Percentiles rank a stretch among this genome's conserved stretches.
These are phyloP conservation scores for Coelopa pilipes DNA, from an alignment of 2,888 invertebrate genomes.

Conservation along the genomic window DNA sequence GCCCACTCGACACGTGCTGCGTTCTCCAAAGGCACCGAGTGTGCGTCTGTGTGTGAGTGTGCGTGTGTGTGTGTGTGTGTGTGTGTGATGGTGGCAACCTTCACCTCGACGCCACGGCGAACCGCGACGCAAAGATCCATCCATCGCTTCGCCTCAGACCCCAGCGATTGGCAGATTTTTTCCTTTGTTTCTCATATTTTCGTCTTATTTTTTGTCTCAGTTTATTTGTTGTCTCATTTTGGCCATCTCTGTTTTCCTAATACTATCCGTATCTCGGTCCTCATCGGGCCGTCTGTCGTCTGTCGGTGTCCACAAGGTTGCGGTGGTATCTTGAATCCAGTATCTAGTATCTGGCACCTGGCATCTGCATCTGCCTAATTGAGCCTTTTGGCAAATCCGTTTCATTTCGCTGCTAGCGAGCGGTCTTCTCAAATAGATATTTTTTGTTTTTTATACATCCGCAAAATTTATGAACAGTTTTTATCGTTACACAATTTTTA, in stretches of 20 bases:
- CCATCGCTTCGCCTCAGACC: not conserved
- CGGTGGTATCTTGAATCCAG: too few relatives aligned
- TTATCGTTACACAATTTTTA: too few relatives aligned
- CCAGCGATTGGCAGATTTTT: not conserved
- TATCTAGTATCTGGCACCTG: too few relatives aligned
- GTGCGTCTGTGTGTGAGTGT: not conserved
- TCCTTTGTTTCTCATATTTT: not conserved
- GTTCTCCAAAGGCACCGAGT: not conserved
- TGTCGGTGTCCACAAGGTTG: too few relatives aligned
- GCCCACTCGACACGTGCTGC: not conserved
- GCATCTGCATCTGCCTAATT: too few relatives aligned
- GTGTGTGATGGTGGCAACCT: not conserved
- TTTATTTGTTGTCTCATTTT: not conserved
- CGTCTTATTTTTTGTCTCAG: not conserved
- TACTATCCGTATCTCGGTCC: too few relatives aligned
- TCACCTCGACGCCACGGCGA: not conserved
- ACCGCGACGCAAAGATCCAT: not conserved
- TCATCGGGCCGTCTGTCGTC: too few relatives aligned
- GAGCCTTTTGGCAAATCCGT: too few relatives aligned
- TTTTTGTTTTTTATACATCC: too few relatives aligned
- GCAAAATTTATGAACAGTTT: too few relatives aligned
- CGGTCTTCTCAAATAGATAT: too few relatives aligned
- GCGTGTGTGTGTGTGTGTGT: not conserved
- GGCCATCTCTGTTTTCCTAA: not conserved
- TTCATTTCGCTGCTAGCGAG: too few relatives aligned